phyloP scores from a whole-genome alignment of 2,113 vertebrate genomes.

The Otus sunia region DNA sequence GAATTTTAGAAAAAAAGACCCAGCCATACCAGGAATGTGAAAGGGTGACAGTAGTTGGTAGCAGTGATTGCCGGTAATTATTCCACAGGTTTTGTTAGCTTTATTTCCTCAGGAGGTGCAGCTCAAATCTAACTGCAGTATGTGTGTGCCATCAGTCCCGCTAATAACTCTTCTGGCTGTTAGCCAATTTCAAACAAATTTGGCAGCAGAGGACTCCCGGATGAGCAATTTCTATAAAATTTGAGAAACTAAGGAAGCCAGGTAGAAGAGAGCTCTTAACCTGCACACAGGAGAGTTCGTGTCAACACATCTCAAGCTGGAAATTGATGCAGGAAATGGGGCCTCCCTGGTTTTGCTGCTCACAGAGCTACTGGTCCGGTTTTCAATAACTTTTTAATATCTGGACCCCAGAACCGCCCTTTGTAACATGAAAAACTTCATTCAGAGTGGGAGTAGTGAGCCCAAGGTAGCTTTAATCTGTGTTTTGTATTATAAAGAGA shows the following conservation, averaged over 20 bases:
- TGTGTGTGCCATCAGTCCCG: background rate
- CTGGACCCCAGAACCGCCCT: background rate
- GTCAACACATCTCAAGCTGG: fast-evolving
- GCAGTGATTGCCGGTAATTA: background rate
- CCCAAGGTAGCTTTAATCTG: background rate
- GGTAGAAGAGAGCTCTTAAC: background rate
- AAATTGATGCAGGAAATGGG: background rate
- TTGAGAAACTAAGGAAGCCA: background rate
- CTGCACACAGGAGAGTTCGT: background rate
- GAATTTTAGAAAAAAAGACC: background rate
- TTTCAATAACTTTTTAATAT: background rate
- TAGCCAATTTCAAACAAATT: background rate
- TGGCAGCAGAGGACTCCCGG: background rate
- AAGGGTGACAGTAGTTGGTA: background rate
- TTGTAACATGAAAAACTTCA: background rate
- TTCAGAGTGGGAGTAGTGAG: background rate
- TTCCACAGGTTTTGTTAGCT: background rate
- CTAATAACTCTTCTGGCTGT: background rate
- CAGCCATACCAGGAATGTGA: fast-evolving
- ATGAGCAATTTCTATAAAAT: background rate
- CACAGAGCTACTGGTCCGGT: background rate
- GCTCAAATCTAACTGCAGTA: background rate
- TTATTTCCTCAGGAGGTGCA: background rate
- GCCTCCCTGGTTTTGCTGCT: background rate
- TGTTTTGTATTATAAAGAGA: background rate